These are phyloP conservation scores for Halcyon malimbica DNA, from an alignment of 2,113 vertebrate genomes.

Conservation along the genomic window DNA sequence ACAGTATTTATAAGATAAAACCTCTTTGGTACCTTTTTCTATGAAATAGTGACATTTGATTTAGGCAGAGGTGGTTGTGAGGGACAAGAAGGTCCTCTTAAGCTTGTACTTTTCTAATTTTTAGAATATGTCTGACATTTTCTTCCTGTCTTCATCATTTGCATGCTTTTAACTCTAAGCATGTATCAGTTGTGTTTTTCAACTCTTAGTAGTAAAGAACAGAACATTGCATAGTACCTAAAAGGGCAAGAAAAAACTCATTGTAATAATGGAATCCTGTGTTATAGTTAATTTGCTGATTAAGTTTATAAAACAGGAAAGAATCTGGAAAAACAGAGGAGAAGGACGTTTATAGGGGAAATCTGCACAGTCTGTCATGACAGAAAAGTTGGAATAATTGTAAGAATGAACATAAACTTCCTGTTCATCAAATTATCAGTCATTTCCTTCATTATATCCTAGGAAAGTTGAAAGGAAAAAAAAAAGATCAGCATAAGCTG, in stretches of 20 bases:
- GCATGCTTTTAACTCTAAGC: not conserved
- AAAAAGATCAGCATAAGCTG: not conserved
- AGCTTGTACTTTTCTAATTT: not conserved
- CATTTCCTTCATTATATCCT: not conserved
- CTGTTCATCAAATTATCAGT: not conserved
- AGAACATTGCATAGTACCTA: not conserved
- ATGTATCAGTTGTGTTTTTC: not conserved
- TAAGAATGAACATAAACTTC: not conserved
- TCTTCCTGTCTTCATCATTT: not conserved
- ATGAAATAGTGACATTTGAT: not conserved
- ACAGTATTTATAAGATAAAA: not conserved
- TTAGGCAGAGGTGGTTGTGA: not conserved
- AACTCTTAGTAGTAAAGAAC: not conserved
- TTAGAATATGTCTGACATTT: not conserved
- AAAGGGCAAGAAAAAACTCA: not conserved
- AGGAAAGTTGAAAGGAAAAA: not conserved
- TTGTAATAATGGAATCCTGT: not conserved
- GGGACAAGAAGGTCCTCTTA: not conserved
- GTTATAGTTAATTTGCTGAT: not conserved
- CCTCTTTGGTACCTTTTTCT: not conserved
- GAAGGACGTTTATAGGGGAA: not conserved
- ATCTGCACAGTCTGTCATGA: not conserved
- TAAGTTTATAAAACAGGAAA: not conserved
- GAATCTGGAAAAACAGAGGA: not conserved
- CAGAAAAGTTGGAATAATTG: not conserved